A percentile compares a stretch with the other conserved stretches of the same genome.
Conservation (phyloP, 2,888 invertebrate genomes). For the Eustalomyia histrio region DNA sequence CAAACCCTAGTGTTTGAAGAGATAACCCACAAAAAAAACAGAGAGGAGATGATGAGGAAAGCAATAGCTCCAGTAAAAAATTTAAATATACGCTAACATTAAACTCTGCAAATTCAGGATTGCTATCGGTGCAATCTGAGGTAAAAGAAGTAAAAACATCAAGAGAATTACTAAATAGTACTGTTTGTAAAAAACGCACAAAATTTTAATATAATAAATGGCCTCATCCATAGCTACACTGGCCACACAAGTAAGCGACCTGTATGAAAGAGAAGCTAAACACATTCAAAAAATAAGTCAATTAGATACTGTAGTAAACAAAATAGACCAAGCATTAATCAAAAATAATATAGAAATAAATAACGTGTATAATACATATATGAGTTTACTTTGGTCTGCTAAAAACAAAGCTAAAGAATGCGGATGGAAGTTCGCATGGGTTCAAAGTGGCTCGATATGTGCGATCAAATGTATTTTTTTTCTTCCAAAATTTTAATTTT, state of each 20-base stretch:
- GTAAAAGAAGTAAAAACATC: not conserved
- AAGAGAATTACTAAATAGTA: slow-evolving; percentile 3
- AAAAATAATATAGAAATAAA: too few relatives aligned
- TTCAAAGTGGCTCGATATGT: too few relatives aligned
- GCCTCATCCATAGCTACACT: not conserved
- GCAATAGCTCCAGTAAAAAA: slow-evolving; percentile 7
- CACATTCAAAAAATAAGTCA: too few relatives aligned
- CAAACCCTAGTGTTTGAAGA: not conserved
- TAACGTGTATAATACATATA: too few relatives aligned
- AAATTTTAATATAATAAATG: slow-evolving; percentile 16
- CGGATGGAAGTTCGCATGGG: too few relatives aligned
- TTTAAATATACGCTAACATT: not conserved
- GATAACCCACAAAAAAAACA: slow-evolving; percentile 8
- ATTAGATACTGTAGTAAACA: too few relatives aligned
- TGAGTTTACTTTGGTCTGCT: too few relatives aligned
- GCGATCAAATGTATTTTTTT: too few relatives aligned
- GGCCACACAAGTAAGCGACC: not conserved
- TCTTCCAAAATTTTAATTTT: too few relatives aligned
- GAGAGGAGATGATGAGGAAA: not conserved
- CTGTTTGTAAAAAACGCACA: slow-evolving; percentile 1
- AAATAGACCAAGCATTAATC: not conserved
- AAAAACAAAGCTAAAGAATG: too few relatives aligned
- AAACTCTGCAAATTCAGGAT: not conserved
- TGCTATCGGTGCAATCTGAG: slow-evolving; percentile 5
- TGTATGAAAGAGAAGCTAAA: not conserved